A percentile compares a stretch with the other conserved stretches of the same genome.
phyloP scores from a whole-genome alignment of 2,113 vertebrate genomes.

The Tor tambroides region DNA sequence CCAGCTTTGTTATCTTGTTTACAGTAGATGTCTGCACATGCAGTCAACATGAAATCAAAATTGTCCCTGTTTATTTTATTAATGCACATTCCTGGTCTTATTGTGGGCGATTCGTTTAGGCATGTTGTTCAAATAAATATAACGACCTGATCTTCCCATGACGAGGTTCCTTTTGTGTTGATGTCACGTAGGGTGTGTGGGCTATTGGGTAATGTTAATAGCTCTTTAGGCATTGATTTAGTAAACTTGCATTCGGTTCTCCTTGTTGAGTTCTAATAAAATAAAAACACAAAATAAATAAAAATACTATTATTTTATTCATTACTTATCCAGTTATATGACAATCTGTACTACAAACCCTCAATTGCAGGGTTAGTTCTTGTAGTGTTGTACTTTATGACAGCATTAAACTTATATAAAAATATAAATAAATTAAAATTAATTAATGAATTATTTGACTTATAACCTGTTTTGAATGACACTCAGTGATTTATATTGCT shows the following conservation, averaged over 20 bases:
- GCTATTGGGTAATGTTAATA: background rate
- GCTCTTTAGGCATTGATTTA: background rate
- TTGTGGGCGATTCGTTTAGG: background rate
- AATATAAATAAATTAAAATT: too few relatives aligned
- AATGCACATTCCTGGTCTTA: background rate
- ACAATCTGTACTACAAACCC: background rate
- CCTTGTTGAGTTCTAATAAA: background rate
- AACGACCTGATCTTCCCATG: background rate
- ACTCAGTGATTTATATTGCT: background rate
- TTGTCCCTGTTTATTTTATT: background rate
- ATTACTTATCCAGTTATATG: background rate
- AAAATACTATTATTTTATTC: background rate
- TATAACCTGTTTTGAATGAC: background rate
- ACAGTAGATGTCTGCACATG: background rate
- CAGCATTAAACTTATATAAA: too few relatives aligned
- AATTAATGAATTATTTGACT: too few relatives aligned
- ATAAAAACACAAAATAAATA: background rate
- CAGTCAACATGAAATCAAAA: background rate
- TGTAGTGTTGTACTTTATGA: background rate
- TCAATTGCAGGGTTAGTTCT: background rate
- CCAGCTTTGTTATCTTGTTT: background rate
- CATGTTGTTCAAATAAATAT: background rate
- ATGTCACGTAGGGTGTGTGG: background rate
- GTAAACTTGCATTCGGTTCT: background rate
- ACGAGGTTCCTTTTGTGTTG: background rate